A percentile compares a stretch with the other conserved stretches of the same genome.
These are phyloP conservation scores for Saguinus midas DNA, from an alignment of 2,113 vertebrate species.

Conservation along the genomic window DNA sequence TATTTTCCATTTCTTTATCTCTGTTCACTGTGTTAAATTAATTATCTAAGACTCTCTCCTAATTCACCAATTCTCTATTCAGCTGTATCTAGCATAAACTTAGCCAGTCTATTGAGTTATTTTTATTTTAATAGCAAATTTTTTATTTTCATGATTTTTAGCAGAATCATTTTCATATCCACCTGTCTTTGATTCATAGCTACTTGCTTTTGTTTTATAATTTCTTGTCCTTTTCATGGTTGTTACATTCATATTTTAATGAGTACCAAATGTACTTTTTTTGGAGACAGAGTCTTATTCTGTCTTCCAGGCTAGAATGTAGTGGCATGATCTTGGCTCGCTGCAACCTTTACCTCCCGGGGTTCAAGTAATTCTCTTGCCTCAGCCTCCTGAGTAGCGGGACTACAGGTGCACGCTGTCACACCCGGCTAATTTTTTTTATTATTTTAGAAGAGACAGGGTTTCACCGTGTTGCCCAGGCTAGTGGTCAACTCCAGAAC, in stretches of 20 bases:
- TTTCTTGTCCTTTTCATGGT: neutral
- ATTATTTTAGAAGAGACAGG: no score
- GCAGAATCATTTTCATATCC: neutral
- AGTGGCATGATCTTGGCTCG: no score
- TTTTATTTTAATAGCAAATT: neutral
- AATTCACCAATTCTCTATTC: neutral
- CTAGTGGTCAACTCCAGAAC: no score
- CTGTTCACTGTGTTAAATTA: neutral
- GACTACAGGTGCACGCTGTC: no score
- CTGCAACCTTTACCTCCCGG: neutral
- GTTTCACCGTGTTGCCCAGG: no score
- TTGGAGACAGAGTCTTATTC: no score
- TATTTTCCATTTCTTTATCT: neutral
- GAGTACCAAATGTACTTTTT: neutral
- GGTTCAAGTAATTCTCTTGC: no score
- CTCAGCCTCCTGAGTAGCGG: no score
- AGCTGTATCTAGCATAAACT: neutral
- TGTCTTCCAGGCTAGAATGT: no score
- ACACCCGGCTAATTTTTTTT: no score
- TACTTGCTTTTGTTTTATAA: neutral
- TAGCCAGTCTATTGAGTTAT: neutral
- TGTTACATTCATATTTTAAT: neutral
- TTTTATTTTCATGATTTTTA: neutral
- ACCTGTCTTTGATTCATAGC: neutral
- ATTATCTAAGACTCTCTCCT: neutral